These are phyloP conservation scores for Mechanitis mazaeus DNA, from an alignment of 2,888 invertebrate genomes.

Conservation along the genomic window DNA sequence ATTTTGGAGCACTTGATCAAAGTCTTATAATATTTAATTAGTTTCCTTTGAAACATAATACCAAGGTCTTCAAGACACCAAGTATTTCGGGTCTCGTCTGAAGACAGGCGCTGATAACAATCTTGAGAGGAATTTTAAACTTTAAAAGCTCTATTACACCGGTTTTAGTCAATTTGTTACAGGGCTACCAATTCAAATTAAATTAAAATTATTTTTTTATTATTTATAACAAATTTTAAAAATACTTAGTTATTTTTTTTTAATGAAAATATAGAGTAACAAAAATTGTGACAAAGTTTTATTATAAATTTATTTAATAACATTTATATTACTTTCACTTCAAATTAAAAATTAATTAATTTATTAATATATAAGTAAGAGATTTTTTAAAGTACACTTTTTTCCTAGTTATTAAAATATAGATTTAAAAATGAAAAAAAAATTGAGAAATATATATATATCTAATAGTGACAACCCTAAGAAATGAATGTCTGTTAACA, in stretches of 20 bases:
- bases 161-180: conserved; percentile 1
- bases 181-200: not conserved
- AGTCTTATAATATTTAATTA: conserved; percentile 3
- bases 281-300: too few relatives aligned
- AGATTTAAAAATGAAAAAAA: too few relatives aligned
- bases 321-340: too few relatives aligned
- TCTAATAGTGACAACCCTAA: not conserved
- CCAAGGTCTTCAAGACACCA: not conserved
- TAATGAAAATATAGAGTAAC: too few relatives aligned
- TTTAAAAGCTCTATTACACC: conserved; percentile 10
- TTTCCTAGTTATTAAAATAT: too few relatives aligned
- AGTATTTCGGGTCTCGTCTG: conserved; percentile 1
- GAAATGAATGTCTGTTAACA: conserved; percentile 12
- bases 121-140: conserved; percentile 15
- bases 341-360: too few relatives aligned
- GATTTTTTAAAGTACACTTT: too few relatives aligned
- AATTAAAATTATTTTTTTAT: not conserved
- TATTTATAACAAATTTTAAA: too few relatives aligned
- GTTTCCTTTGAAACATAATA: not conserved
- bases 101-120: conserved; percentile 6
- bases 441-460: not conserved
- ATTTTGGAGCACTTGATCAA: not conserved
- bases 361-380: too few relatives aligned
- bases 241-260: too few relatives aligned
- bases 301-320: too few relatives aligned